Evolutionary conservation across 2,113 vertebrate species (phyloP).

Genomic region (Capreolus pygargus): DNA sequence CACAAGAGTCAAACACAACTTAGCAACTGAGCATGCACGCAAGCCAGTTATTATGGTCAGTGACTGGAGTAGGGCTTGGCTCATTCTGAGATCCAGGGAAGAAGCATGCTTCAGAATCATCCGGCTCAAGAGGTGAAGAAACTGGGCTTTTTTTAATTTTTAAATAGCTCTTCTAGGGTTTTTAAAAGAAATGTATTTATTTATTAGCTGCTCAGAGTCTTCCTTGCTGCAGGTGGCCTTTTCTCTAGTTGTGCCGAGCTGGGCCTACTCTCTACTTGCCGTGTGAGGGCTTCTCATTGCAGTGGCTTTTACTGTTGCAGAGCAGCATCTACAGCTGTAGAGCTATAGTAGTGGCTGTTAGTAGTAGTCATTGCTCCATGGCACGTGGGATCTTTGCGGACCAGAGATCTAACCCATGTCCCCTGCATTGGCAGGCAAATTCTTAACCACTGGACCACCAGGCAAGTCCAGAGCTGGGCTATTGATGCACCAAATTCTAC

Average conservation of each 20-base stretch:
- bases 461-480: background rate
- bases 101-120: background rate
- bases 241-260: background rate
- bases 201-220: background rate
- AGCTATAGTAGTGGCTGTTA: background rate
- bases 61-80: background rate
- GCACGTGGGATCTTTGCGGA: background rate
- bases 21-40: rapidly evolving
- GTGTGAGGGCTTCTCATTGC: background rate
- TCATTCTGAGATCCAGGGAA: background rate
- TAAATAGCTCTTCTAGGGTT: background rate
- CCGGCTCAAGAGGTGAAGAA: background rate
- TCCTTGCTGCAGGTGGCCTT: background rate
- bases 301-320: background rate
- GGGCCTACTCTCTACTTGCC: background rate
- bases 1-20: background rate
- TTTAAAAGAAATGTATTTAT: background rate
- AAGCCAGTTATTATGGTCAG: background rate
- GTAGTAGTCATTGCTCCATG: background rate
- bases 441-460: background rate
- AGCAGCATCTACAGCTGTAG: background rate
- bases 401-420: background rate
- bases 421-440: background rate
- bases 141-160: background rate
- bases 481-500: background rate